Evolutionary conservation across 2,113 vertebrate genomes (phyloP).

Genomic region (Zapornia atra): DNA sequence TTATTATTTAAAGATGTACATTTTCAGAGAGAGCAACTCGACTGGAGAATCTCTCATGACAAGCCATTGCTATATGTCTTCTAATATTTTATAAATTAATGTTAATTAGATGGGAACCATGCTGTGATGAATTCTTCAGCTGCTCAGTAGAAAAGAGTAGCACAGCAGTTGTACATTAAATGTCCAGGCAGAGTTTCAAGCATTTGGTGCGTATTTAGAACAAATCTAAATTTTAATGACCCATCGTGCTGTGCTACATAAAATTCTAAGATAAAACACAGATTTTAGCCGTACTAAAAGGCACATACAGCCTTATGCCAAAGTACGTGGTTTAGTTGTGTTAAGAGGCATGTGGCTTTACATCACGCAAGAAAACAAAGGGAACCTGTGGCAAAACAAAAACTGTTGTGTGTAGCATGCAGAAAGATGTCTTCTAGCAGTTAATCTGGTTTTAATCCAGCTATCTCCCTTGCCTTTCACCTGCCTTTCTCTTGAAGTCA

Average conservation of each 20-base stretch:
- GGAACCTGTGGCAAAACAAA: neutral
- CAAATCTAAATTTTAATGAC: conserved; percentile 59
- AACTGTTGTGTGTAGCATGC: neutral
- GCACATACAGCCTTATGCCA: neutral
- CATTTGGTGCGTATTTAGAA: conserved; percentile 8
- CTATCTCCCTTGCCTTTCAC: neutral
- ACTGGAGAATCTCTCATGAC: neutral
- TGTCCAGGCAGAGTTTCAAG: neutral
- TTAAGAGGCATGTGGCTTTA: neutral
- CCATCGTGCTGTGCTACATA: conserved; percentile 26
- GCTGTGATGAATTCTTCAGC: neutral
- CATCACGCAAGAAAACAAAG: neutral
- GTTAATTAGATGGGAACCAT: conserved; percentile 1
- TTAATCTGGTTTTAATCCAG: neutral
- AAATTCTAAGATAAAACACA: neutral
- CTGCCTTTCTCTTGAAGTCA: neutral
- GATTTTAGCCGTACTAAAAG: neutral
- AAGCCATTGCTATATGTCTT: neutral
- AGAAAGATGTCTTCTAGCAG: neutral
- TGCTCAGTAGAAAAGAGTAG: neutral
- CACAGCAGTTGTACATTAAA: conserved; percentile 13
- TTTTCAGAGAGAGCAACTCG: neutral
- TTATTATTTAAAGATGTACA: neutral
- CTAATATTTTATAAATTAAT: conserved; percentile 24
- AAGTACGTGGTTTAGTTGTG: neutral